Percentiles rank a stretch among this genome's conserved stretches.
Evolutionary conservation across 2,888 invertebrate genomes (phyloP).

Genomic region (Aphodius sticticus): DNA sequence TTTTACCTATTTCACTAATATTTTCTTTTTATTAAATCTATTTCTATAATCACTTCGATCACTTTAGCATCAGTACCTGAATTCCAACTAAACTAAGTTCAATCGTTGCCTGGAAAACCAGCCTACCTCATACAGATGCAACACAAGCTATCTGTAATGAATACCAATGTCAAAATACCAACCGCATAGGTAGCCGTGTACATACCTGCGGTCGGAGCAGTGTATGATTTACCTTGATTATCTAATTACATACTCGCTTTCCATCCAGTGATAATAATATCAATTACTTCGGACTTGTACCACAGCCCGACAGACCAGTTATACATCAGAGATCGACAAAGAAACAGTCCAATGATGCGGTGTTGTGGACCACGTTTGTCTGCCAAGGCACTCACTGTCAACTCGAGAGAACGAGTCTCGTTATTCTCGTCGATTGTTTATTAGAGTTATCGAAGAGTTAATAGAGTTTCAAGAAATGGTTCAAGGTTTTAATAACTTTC

Average conservation of each 20-base stretch:
- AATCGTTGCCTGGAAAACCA: neutral
- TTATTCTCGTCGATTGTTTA: too few relatives aligned
- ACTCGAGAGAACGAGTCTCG: too few relatives aligned
- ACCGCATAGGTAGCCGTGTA: neutral
- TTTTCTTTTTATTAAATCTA: too few relatives aligned
- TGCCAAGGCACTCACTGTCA: too few relatives aligned
- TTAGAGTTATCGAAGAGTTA: too few relatives aligned
- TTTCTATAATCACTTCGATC: too few relatives aligned
- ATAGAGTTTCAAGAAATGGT: too few relatives aligned
- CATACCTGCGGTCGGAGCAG: neutral
- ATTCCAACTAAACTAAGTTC: too few relatives aligned
- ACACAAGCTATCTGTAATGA: neutral
- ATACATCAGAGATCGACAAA: neutral
- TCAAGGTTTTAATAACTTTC: too few relatives aligned
- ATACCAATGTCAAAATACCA: neutral
- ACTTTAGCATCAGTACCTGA: too few relatives aligned
- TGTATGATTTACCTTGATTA: neutral
- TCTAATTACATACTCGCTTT: neutral
- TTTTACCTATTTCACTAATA: too few relatives aligned
- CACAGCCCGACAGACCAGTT: neutral
- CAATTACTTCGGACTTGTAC: neutral
- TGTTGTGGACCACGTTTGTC: neutral
- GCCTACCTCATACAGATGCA: neutral
- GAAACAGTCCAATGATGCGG: neutral
- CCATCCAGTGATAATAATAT: slow-evolving; percentile 4